phyloP scores from a whole-genome alignment of 64 coral and sea anemone species.

The Pocillopora damicornis region DNA sequence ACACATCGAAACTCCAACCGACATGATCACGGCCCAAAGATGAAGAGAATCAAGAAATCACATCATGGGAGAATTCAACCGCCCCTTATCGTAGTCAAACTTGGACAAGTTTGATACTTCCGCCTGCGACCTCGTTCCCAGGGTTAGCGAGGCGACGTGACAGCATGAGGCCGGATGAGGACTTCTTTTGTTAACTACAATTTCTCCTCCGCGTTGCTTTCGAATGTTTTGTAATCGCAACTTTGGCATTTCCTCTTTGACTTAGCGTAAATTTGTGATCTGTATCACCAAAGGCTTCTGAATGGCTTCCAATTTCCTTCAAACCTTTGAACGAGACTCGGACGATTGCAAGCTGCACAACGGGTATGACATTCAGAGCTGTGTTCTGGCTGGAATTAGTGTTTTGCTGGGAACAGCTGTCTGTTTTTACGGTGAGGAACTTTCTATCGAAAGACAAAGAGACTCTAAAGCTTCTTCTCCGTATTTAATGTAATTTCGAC shows the following conservation, averaged over 20 bases:
- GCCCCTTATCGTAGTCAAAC: no score
- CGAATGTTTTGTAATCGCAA: no score
- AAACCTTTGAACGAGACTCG: background rate
- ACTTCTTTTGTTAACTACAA: no score
- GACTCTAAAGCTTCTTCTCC: no score
- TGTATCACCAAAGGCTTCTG: background rate
- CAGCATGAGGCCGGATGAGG: no score
- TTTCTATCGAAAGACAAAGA: background rate
- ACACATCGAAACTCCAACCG: background rate
- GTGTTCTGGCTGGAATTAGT: slow-evolving; percentile 51
- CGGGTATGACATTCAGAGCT: slow-evolving; percentile 48
- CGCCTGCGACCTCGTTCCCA: background rate
- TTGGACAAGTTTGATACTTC: no score
- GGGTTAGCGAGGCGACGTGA: no score
- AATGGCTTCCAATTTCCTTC: background rate
- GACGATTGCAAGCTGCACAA: slow-evolving; percentile 71
- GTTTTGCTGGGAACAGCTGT: slow-evolving; percentile 39
- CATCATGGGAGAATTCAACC: no score
- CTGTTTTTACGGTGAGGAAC: slow-evolving; percentile 73
- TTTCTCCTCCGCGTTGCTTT: no score
- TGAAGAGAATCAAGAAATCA: no score
- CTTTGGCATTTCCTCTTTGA: no score
- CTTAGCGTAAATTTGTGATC: no score
- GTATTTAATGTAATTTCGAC: background rate
- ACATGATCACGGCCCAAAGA: background rate